These are phyloP conservation scores for Cephonodes hylas DNA, from an alignment of 2,888 invertebrate species.

Conservation along the genomic window DNA sequence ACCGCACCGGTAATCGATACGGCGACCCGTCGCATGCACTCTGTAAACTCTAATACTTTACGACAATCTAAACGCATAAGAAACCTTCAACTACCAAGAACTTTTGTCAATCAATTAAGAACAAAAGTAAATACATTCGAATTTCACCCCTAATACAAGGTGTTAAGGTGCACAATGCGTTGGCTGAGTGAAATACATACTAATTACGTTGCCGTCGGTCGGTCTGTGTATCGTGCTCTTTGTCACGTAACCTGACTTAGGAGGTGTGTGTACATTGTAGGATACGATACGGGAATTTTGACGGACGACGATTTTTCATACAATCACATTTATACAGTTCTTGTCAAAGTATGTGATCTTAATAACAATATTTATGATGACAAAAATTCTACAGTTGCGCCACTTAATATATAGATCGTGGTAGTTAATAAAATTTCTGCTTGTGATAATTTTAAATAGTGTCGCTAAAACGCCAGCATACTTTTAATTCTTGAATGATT, in stretches of 20 bases:
- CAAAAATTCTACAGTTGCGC: too few species aligned
- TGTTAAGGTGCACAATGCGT: neutral
- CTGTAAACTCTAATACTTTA: neutral
- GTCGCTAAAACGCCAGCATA: too few species aligned
- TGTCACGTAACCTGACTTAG: slow-evolving; percentile 26
- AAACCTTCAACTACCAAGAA: neutral
- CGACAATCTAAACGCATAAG: neutral
- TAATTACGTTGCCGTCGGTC: slow-evolving; percentile 29
- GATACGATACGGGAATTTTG: neutral
- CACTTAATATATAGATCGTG: too few species aligned
- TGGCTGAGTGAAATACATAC: neutral
- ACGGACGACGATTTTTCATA: neutral
- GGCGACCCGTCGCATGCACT: too few species aligned
- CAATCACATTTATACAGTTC: too few species aligned
- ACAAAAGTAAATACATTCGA: neutral
- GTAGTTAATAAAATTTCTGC: too few species aligned
- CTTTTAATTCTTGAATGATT: too few species aligned
- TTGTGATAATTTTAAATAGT: too few species aligned
- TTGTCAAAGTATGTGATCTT: neutral
- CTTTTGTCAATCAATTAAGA: slow-evolving; percentile 4
- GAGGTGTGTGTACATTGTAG: neutral
- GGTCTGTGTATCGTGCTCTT: slow-evolving; percentile 32
- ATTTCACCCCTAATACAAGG: neutral
- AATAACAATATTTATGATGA: neutral
- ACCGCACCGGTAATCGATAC: neutral